A percentile compares a stretch with the other conserved stretches of the same genome.
Evolutionary conservation across 2,113 vertebrate species (phyloP).

Genomic region (Parus major): DNA sequence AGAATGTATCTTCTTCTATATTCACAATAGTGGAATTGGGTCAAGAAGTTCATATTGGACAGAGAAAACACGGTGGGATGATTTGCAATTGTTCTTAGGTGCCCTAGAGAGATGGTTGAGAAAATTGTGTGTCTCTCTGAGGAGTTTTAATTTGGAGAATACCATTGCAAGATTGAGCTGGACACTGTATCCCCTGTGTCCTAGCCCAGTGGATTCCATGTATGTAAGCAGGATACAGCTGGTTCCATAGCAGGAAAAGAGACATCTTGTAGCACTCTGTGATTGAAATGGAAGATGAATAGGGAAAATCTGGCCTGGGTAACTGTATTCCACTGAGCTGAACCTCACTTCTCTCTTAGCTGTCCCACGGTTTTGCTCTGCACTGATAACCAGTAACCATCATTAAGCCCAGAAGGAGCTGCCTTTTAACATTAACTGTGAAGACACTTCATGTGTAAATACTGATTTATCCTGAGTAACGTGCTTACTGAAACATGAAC

Average conservation of each 20-base stretch:
- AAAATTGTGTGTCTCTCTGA: background rate
- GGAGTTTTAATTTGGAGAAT: background rate
- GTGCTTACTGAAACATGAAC: background rate
- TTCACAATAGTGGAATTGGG: background rate
- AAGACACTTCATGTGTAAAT: background rate
- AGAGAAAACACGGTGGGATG: background rate
- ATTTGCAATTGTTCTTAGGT: background rate
- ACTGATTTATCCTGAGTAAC: background rate
- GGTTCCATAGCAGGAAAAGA: background rate
- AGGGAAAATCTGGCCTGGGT: background rate
- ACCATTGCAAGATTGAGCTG: background rate
- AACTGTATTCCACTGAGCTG: background rate
- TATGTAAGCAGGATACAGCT: background rate
- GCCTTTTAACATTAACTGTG: background rate
- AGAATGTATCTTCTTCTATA: background rate
- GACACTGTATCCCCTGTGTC: background rate
- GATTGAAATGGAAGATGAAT: background rate
- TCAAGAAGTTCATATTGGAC: background rate
- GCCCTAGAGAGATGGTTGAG: background rate
- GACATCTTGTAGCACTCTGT: background rate
- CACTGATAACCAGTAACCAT: background rate
- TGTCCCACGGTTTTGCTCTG: background rate
- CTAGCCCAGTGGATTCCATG: background rate
- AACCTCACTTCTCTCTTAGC: background rate
- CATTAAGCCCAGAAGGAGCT: background rate